Evolutionary conservation across 2,797 vertebrate species (phyloP), one percentile per base, ranked within the genome.

Genomic region (Synanceia verrucosa): DNA sequence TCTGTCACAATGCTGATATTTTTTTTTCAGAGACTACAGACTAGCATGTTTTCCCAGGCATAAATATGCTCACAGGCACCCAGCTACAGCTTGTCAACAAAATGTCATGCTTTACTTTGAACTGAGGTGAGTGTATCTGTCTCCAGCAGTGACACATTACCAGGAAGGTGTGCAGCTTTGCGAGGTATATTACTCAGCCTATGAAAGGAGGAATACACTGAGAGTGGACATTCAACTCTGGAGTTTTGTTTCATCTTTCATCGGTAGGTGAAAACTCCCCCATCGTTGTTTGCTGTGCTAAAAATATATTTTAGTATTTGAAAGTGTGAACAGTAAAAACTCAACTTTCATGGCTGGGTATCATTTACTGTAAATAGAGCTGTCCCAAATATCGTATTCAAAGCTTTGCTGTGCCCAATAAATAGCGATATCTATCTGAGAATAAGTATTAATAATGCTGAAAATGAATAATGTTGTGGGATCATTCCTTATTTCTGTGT

Each of bases 31-130:
- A 79, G 57, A 78, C 82, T 65, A 69, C 37, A 9, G 50, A 84
- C 79, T 73, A 58, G 52, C 75, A 76, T 65, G 68, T 81, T 57
- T 80, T 78, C 39, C 29, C 61, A 53, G 33, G 64, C 63, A 76
- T 53, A 50, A 37, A 65, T 67, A 65, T 64, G 60, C 65, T 79
- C 50, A 77, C 79, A 47, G 24, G n/a, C 61, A 71, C 53, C 44
- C 56, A 56, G 80, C 74, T 66, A 71, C 70, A 59, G 75, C 81
- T 75, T 88, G 81, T 88, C 88, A 90, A 88, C 83, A 86, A 77
- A 73, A 85, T 87, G 80, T 78, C 82, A 85, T 70, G 66, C 67
- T 44, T 67, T 74, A 48, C 82, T 88, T 84, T 87, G 73, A 86
- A 76, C 59, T 47, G 64, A 78, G 73, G 59, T 53, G 73, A 66